Evolutionary conservation across 1,140 invertebrate genomes (phyloP), one percentile per base, ranked within the genome.

Genomic region (Apis cerana): DNA sequence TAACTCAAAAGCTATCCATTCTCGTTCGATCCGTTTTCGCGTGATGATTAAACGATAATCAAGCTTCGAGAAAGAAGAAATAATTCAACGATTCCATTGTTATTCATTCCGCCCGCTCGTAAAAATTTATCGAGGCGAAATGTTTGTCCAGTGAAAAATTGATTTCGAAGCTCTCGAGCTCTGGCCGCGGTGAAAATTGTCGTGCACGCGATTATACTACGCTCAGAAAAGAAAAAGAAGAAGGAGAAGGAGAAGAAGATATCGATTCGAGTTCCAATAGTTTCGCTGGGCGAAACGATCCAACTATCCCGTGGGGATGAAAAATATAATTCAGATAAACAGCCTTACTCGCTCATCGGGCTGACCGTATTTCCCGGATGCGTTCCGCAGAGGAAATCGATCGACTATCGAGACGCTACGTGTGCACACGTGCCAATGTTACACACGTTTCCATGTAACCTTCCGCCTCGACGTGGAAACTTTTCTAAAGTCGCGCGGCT

Each of bases 261-360:
- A 50, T 75, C 62, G 61, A 75, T 81, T 81, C 15, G 10, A 10
- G 52, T 13, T 27, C 5, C 33, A 79, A 58, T 50, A 67, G 59
- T 75, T 81, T 58, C 50, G 7, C 5, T 0, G 21, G 9, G n/a
- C 2, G 21, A 43, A 71, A 54, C 27, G 69, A 33, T 33, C 27
- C n/a, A 50, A n/a, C 27, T 2, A 33, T 33, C 5, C 33, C 33
- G 33, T 0, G 52, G 43, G 33, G 4, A 43, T 54, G 27, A 56
- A 56, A 56, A 64, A 56, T 64, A 82, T 77, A 78, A 70, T 69
- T 70, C 56, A 78, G 65, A 82, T 27, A n/a, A 52, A 69, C n/a
- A 27, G 27, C 7, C 23, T n/a, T 23, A 19, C 50, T 56, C 54
- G 70, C 27, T 77, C 70, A 64, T 78, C 3, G 33, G 11, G 11